A percentile compares a stretch with the other conserved stretches of the same genome.
Evolutionary conservation across 2,888 invertebrate species (phyloP).

Genomic region (Parnassius mnemosyne): DNA sequence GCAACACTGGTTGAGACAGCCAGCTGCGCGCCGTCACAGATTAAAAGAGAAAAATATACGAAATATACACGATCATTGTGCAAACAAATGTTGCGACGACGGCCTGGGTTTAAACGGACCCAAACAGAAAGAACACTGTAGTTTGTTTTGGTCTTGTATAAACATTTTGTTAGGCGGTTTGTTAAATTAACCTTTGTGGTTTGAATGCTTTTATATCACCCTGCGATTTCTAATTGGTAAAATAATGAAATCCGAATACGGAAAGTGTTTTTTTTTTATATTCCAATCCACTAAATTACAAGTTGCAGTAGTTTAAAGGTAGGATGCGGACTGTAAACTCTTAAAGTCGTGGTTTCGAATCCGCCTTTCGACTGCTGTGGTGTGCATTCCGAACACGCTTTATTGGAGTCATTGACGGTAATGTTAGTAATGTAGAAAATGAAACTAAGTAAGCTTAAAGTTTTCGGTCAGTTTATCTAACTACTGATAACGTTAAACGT

Average conservation of each 20-base stretch:
- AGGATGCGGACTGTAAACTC: no score
- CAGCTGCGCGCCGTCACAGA: slow-evolving; percentile 62
- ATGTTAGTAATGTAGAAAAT: no score
- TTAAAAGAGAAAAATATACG: slow-evolving; percentile 49
- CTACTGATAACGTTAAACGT: no score
- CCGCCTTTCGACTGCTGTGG: no score
- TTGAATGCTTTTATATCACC: slow-evolving; percentile 27
- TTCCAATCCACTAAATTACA: no score
- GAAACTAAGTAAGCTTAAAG: no score
- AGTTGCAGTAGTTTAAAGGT: no score
- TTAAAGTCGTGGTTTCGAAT: no score
- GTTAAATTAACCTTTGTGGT: slow-evolving; percentile 43
- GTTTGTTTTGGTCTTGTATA: slow-evolving; percentile 53
- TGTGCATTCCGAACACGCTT: no score
- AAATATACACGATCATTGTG: slow-evolving; percentile 53
- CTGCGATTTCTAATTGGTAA: slow-evolving; percentile 19
- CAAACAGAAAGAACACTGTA: slow-evolving; percentile 43
- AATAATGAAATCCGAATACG: neutral
- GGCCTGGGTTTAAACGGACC: slow-evolving; percentile 46
- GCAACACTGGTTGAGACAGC: slow-evolving; percentile 30
- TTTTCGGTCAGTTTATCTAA: no score
- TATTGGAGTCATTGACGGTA: no score
- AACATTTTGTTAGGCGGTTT: slow-evolving; percentile 51
- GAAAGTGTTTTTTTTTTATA: no score
- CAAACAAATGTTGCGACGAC: slow-evolving; percentile 59